Evolutionary conservation across 2,797 vertebrate genomes (phyloP).

Genomic region (Leptoclinus maculatus): DNA sequence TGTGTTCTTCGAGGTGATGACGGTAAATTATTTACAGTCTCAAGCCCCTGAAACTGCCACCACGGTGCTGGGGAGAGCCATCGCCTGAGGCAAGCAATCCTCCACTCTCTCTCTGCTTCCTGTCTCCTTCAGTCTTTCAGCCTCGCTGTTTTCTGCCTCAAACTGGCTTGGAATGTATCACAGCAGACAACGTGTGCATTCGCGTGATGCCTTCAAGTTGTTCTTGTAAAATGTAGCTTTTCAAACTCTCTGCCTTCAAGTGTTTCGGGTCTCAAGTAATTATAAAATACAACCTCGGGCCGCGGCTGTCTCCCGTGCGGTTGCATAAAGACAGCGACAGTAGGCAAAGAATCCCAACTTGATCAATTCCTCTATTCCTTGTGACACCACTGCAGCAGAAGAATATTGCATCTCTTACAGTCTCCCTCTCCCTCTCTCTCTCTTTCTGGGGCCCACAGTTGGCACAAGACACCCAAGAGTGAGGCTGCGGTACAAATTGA

Average conservation of each 20-base stretch:
- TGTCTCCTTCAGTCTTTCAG: not conserved
- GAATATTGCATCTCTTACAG: conserved; percentile 1
- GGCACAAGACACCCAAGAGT: conserved; percentile 17
- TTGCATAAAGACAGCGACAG: not conserved
- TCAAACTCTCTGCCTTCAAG: not conserved
- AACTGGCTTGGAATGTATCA: not conserved
- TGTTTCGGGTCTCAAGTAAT: not conserved
- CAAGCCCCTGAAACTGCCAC: conserved; percentile 59
- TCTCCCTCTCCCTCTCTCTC: not conserved
- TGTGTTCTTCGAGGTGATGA: conserved; percentile 52
- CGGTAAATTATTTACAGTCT: conserved; percentile 75
- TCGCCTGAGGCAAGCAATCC: conserved; percentile 52
- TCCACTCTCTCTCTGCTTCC: conserved; percentile 30
- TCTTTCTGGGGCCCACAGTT: not conserved
- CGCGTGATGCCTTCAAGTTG: not conserved
- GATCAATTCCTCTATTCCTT: conserved; percentile 15
- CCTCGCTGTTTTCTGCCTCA: not conserved
- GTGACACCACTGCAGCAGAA: not conserved
- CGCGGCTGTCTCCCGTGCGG: not conserved
- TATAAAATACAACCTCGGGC: not conserved
- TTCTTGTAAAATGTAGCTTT: not conserved
- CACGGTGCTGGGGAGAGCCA: conserved; percentile 41
- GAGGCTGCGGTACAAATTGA: conserved; percentile 39
- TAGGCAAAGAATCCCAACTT: not conserved
- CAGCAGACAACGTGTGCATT: not conserved